A percentile compares a stretch with the other conserved stretches of the same genome.
phyloP scores from a whole-genome alignment of 2,888 invertebrate genomes.

The Chrysopilus asiliformis region DNA sequence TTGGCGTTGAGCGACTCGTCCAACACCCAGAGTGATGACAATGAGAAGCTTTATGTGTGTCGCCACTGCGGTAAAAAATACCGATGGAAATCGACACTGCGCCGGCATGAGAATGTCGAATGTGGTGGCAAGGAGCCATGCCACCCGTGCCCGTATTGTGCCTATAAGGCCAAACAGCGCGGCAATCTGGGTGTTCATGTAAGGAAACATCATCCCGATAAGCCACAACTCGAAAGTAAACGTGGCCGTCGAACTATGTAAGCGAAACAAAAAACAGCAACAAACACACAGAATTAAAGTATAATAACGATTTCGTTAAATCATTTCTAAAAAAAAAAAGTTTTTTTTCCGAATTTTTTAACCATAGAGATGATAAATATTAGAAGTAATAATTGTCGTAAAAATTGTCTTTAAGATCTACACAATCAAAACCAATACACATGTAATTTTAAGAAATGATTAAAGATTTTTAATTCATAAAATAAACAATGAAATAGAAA shows the following conservation, averaged over 20 bases:
- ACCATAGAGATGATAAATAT: background rate
- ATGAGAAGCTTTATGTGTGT: slow-evolving; percentile 54
- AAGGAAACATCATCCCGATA: slow-evolving; percentile 55
- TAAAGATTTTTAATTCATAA: too few relatives aligned
- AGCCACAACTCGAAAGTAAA: slow-evolving; percentile 34
- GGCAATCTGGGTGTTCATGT: slow-evolving; percentile 73
- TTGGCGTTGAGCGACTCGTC: slow-evolving; percentile 32
- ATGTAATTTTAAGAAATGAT: too few relatives aligned
- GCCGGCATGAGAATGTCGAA: slow-evolving; percentile 70
- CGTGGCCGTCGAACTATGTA: slow-evolving; percentile 20
- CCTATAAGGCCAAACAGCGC: slow-evolving; percentile 65
- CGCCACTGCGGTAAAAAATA: slow-evolving; percentile 75
- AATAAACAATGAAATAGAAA: too few relatives aligned
- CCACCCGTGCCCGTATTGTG: slow-evolving; percentile 67
- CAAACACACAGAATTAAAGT: too few relatives aligned
- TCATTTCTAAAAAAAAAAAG: too few relatives aligned
- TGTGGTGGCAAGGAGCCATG: slow-evolving; percentile 73
- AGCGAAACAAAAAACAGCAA: too few relatives aligned
- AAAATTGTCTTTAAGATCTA: too few relatives aligned
- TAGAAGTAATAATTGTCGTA: too few relatives aligned
- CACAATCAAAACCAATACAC: too few relatives aligned
- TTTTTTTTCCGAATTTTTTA: too few relatives aligned
- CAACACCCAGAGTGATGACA: slow-evolving; percentile 35
- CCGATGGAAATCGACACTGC: slow-evolving; percentile 73
- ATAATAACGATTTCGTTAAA: too few relatives aligned